Evolutionary conservation across 1,140 invertebrate species (phyloP), one percentile per base, ranked within the genome.

Genomic region (Phymastichus coffea): DNA sequence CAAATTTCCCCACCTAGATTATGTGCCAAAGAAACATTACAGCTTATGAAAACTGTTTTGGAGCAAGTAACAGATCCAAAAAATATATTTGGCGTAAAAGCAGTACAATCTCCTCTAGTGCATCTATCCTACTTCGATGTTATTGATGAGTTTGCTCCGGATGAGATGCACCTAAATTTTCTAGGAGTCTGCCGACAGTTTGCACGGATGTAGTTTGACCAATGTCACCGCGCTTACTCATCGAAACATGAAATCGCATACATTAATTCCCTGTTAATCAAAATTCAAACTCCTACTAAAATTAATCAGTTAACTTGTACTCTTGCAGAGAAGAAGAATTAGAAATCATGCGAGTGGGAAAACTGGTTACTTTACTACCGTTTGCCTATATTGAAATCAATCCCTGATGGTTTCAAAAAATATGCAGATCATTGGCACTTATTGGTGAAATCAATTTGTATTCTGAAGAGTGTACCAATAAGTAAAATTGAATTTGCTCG

Each of bases 301-400:
- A n/a, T 62, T 3, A 35, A 25, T 38, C 17, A 57, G 20, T 43
- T 63, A 54, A 35, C 60, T 17, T 56, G 64, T 0, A 30, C 41
- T 19, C 0, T 62, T 6, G 35, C 1, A 2, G 44, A 26, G 7
- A 55, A 26, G 48, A 43, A 23, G n/a, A 44, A 37, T 12, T 65
- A 51, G 59, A 65, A 65, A 14, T 58, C 49, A 1, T 17, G 19
- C 46, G 55, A 65, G 40, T 65, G 44, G 49, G 59, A 65, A 15
- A 65, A 65, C 28, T 65, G 22, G 41, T 7, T 56, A 9, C 43
- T 65, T 7, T 52, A 60, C 38, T 65, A 65, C 28, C 57, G 60
- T 41, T 30, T 60, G 2, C 60, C 61, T 26, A 33, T 61, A 3
- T 4, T 63, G 17, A 38, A 15, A 14, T 12, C 35, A 54, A 23